phyloP scores from a whole-genome alignment of 2,797 vertebrate genomes.

The Lutjanus argentimaculatus region DNA sequence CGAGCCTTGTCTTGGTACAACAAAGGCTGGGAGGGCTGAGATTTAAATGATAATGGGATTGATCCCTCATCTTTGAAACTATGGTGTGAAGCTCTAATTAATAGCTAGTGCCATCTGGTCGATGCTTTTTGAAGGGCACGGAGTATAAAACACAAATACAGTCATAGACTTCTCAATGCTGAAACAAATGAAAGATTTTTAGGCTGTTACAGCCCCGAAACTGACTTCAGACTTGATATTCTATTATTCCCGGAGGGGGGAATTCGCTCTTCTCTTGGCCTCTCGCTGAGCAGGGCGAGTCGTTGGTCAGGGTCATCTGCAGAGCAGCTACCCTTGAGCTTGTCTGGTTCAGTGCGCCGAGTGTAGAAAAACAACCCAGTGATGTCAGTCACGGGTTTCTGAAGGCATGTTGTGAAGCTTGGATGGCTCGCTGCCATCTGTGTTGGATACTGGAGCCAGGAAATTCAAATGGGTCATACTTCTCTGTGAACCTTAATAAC shows the following conservation, averaged over 20 bases:
- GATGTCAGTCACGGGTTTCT: constrained; percentile 20
- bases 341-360: constrained; percentile 12
- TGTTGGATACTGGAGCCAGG: not conserved
- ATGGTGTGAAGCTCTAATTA: constrained; percentile 50
- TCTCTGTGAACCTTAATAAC: not conserved
- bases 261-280: constrained; percentile 1
- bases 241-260: not conserved
- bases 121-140: constrained; percentile 21
- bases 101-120: constrained; percentile 39
- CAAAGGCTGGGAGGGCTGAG: constrained; percentile 50
- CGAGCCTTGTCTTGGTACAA: constrained; percentile 40
- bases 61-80: constrained; percentile 57
- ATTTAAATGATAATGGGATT: constrained; percentile 70
- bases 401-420: constrained; percentile 5
- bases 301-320: constrained; percentile 7
- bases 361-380: constrained; percentile 10
- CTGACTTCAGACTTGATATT: constrained; percentile 16
- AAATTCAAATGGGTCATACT: constrained; percentile 9
- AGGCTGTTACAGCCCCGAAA: not conserved
- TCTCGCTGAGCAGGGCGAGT: not conserved
- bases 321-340: constrained; percentile 17
- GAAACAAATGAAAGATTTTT: constrained; percentile 3
- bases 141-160: constrained; percentile 10
- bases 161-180: not conserved
- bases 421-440: constrained; percentile 9